phyloP scores from a whole-genome alignment of 1,140 invertebrate genomes.

The Metopolophium dirhodum region DNA sequence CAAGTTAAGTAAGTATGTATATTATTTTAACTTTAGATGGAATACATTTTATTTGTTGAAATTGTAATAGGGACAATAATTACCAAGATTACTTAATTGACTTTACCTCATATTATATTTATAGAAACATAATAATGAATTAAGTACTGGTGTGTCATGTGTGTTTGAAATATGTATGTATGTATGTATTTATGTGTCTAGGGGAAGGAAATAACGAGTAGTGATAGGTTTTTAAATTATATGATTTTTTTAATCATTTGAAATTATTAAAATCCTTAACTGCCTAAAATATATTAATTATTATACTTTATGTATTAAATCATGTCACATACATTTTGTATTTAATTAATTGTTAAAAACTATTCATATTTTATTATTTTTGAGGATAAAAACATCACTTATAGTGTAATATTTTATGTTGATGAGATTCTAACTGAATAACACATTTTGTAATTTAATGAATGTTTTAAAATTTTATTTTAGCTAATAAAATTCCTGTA shows the following conservation, averaged over 20 bases:
- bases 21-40: background rate
- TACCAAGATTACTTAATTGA: no score
- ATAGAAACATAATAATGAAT: background rate
- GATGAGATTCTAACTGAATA: background rate
- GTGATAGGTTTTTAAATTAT: background rate
- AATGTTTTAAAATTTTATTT: no score
- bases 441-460: background rate
- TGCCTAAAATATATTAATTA: background rate
- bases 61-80: background rate
- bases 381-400: background rate
- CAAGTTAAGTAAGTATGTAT: rapidly evolving
- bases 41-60: background rate
- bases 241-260: background rate
- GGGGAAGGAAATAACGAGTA: no score
- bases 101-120: background rate
- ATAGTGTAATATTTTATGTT: background rate
- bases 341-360: background rate
- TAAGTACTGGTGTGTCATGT: background rate
- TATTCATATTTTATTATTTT: background rate
- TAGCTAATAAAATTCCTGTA: no score
- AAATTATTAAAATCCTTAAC: no score
- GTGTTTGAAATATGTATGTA: background rate
- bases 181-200: background rate
- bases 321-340: background rate
- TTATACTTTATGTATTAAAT: background rate